phyloP scores from a whole-genome alignment of 1,140 invertebrate genomes.

The Anagrus nilaparvatae region DNA sequence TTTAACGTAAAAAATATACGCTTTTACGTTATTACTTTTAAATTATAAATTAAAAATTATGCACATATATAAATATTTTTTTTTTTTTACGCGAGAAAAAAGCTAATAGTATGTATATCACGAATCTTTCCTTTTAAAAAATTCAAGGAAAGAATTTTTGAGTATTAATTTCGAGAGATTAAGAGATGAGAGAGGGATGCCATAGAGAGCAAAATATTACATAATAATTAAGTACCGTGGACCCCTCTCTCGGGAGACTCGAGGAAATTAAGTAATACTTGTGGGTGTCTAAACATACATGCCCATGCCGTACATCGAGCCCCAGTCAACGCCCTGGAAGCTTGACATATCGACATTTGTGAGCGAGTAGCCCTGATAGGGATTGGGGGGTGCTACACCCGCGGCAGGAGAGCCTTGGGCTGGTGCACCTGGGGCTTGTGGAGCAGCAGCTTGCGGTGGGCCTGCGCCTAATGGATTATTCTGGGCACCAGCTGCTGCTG shows the following conservation, averaged over 20 bases:
- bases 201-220: not conserved
- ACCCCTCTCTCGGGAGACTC: not conserved
- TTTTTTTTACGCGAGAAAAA: too few relatives aligned
- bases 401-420: slow-evolving; percentile 45
- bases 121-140: too few relatives aligned
- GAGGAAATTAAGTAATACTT: not conserved
- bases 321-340: slow-evolving; percentile 83
- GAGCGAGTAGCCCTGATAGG: slow-evolving; percentile 71
- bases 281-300: slow-evolving; percentile 62
- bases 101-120: too few relatives aligned
- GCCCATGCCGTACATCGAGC: slow-evolving; percentile 79
- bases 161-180: too few relatives aligned
- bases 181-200: not conserved
- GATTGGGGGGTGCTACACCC: slow-evolving; percentile 51
- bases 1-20: too few relatives aligned
- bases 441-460: slow-evolving; percentile 33
- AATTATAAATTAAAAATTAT: too few relatives aligned
- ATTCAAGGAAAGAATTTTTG: too few relatives aligned
- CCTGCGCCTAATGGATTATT: slow-evolving; percentile 41
- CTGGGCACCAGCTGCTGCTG: slow-evolving; percentile 43
- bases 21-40: too few relatives aligned
- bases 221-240: not conserved
- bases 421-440: slow-evolving; percentile 40
- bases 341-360: slow-evolving; percentile 84
- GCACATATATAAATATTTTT: too few relatives aligned